phyloP scores from a whole-genome alignment of 2,113 vertebrate species.

The Turdus rufiventris region DNA sequence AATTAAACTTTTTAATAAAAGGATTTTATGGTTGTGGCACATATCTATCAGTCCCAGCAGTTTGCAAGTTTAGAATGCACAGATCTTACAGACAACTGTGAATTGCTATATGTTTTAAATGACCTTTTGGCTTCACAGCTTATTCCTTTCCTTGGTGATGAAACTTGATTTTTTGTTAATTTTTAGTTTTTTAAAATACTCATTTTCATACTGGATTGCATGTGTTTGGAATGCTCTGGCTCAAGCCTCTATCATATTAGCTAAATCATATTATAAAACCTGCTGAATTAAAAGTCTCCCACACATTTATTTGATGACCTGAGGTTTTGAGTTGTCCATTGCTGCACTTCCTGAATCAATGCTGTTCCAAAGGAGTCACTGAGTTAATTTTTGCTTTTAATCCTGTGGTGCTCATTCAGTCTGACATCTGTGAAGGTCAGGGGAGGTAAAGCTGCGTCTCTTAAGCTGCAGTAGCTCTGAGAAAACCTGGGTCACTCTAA shows the following conservation, averaged over 20 bases:
- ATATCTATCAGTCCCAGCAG: background rate
- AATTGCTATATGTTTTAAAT: background rate
- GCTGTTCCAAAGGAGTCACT: slow-evolving; percentile 17
- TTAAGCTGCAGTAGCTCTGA: slow-evolving; percentile 26
- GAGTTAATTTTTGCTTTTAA: slow-evolving; percentile 41
- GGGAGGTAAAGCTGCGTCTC: slow-evolving; percentile 19
- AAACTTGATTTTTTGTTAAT: background rate
- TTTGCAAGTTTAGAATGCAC: background rate
- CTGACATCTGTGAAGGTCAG: slow-evolving; percentile 24
- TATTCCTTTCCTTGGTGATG: background rate
- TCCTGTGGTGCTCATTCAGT: background rate
- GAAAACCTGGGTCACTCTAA: slow-evolving; percentile 33
- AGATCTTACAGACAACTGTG: background rate
- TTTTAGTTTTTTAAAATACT: background rate
- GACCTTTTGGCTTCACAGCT: background rate
- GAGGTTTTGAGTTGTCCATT: background rate
- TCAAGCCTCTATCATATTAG: background rate
- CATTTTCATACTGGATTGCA: background rate
- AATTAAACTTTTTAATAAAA: background rate
- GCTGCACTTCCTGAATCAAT: background rate
- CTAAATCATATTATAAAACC: background rate
- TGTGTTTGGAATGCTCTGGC: background rate
- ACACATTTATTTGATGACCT: background rate
- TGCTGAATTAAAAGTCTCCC: background rate
- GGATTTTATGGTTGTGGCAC: background rate